Conservation (phyloP, 2,113 vertebrate species). For the Drymodes brunneopygia region DNA sequence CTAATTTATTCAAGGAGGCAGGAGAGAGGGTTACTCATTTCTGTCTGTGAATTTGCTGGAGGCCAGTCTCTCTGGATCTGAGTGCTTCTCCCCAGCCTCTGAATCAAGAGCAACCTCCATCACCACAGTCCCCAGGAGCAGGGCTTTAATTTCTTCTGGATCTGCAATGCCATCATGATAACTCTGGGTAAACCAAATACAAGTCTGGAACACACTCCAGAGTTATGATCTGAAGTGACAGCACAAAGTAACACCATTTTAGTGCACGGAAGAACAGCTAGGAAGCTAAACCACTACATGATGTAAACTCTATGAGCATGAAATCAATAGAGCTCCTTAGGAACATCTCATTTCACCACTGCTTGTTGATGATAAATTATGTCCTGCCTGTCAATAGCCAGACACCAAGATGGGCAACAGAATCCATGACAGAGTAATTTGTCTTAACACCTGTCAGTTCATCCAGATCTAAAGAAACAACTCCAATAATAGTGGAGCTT, state of each 20-base stretch:
- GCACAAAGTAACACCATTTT: background rate
- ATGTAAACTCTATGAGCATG: background rate
- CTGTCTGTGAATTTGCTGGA: background rate
- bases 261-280: background rate
- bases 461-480: background rate
- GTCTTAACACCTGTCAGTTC: background rate
- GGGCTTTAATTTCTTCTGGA: background rate
- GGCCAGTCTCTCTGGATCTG: background rate
- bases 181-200: background rate
- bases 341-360: background rate
- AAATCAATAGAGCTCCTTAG: background rate
- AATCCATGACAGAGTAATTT: background rate
- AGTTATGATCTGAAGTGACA: background rate
- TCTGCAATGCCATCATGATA: background rate
- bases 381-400: background rate
- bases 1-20: background rate
- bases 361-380: background rate
- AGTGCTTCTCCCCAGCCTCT: background rate
- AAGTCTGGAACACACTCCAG: background rate
- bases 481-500: background rate
- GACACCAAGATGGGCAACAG: background rate
- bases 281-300: background rate
- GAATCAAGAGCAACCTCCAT: background rate
- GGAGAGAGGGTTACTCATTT: background rate
- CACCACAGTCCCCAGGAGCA: background rate